Percentiles rank a stretch among this genome's conserved stretches.
phyloP scores from a whole-genome alignment of 2,113 vertebrate species.

The Eulemur macaco region DNA sequence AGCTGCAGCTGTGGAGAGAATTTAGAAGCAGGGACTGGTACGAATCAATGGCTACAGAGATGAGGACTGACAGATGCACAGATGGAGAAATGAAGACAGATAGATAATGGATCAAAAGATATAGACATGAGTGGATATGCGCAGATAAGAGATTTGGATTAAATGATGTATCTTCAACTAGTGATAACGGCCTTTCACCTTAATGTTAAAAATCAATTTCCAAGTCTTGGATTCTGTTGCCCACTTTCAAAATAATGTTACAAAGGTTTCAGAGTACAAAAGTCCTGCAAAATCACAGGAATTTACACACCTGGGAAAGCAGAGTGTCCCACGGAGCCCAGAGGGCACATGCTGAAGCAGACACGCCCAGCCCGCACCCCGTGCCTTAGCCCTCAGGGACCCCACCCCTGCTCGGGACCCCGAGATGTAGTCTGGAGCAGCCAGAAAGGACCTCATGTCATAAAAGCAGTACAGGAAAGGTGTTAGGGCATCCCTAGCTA shows the following conservation, averaged over 20 bases:
- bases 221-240: background rate
- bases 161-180: background rate
- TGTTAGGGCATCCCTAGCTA: too few species aligned
- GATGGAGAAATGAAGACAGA: background rate
- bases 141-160: background rate
- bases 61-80: background rate
- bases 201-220: background rate
- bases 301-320: too few species aligned
- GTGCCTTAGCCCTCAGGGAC: background rate
- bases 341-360: background rate
- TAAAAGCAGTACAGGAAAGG: background rate
- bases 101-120: background rate
- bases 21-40: background rate
- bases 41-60: background rate
- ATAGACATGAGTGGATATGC: fast-evolving
- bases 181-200: background rate
- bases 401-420: background rate
- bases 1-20: background rate
- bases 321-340: background rate
- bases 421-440: background rate
- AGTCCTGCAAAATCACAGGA: background rate
- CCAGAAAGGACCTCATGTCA: background rate
- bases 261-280: background rate
- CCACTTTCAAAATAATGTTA: background rate
- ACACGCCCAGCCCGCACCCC: background rate